Base-by-base conservation (phyloP, 2,113 vertebrate species). In the Hemibates koningsi region DNA sequence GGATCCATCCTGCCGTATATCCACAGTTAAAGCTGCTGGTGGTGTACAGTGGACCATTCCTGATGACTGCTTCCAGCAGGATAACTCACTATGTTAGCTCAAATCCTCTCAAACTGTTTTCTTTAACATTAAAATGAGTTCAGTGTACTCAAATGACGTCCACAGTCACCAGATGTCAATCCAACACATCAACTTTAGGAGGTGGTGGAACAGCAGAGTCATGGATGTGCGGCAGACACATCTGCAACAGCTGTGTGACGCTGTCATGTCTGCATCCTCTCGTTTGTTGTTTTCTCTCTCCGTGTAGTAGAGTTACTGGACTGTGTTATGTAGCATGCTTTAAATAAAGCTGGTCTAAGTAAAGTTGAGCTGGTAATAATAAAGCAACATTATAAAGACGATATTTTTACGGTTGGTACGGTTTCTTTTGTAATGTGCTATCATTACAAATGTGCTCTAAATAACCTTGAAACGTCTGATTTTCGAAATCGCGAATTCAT, bases 61-160 rank as follows among this genome's bases (percentile, higher is more conserved):
- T 36, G 17, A 38, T 12, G 17, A 5, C 17, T 66, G 17, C 61
- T 38, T 66, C 4, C 2, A 66, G 0, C 32, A 66, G 61, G 0
- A 66, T 5, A 66, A 66, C 3, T n/a, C 61, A 2, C 32, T 36
- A 36, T 36, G 61, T 66, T 36, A 66, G 32, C 10, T 38, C 61
- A 38, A n/a, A 66, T 66, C 61, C 1, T 38, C 61, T 0, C 2
- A 66, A 36, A 38, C 0, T 38, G 9, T 36, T 36, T 66, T n/a
- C 6, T 61, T 2, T 34, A 0, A 66, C 32, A n/a, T 36, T 36
- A 5, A 19, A 36, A 66, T n/a, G 0, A 66, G 32, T n/a, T 36
- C 32, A 36, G 9, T 63, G 16, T 63, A n/a, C 17, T 36, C 32
- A 63, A 63, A n/a, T 63, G 59, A 36, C 59, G 32, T 63, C 59